Evolutionary conservation across 2,797 vertebrate species (phyloP).

Genomic region (Malurus leucopterus): DNA sequence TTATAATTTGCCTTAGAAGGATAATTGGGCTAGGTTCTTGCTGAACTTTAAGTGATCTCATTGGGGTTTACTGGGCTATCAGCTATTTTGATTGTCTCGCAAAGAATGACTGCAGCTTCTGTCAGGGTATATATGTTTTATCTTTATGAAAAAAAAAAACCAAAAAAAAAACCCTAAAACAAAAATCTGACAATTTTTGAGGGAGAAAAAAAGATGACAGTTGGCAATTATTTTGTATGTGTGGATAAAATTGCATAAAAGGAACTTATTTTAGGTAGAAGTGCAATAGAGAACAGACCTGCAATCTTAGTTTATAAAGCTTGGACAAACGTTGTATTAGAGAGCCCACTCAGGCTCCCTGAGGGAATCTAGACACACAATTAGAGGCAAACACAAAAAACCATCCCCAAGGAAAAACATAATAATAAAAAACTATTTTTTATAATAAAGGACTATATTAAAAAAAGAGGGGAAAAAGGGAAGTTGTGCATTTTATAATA

Average conservation of each 20-base stretch:
- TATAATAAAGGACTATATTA: slow-evolving; percentile 51
- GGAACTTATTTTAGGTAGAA: neutral
- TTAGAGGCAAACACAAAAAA: slow-evolving; percentile 33
- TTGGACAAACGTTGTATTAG: neutral
- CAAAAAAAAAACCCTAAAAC: neutral
- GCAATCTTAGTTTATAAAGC: neutral
- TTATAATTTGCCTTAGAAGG: neutral
- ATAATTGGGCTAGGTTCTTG: neutral
- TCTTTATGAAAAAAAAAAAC: neutral
- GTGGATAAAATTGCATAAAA: neutral
- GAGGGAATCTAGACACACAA: slow-evolving; percentile 24
- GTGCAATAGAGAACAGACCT: neutral
- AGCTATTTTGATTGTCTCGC: neutral
- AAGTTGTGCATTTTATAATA: slow-evolving; percentile 28
- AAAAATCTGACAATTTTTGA: neutral
- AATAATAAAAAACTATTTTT: slow-evolving; percentile 31
- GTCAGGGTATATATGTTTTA: neutral
- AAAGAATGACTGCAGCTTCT: neutral
- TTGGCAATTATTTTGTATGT: neutral
- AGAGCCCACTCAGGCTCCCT: neutral
- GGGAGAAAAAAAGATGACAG: neutral
- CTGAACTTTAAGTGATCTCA: neutral
- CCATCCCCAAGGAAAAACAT: slow-evolving; percentile 22
- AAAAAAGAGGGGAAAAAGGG: neutral
- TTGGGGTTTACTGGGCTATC: neutral